Percentiles rank a stretch among this genome's conserved stretches.
Evolutionary conservation across 2,797 vertebrate species (phyloP).

Genomic region (Rhabdomys pumilio): DNA sequence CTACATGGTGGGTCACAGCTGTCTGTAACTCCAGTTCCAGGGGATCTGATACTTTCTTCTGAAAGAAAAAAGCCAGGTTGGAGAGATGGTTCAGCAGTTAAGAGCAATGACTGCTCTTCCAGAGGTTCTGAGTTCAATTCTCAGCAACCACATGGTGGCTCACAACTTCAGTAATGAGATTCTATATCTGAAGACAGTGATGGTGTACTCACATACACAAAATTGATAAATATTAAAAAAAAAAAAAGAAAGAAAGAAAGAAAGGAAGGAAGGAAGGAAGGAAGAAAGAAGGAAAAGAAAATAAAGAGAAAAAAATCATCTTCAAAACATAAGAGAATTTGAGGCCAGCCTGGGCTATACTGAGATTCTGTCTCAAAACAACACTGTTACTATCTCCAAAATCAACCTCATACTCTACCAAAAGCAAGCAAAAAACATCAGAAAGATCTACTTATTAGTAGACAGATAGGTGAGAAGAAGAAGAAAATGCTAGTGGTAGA

Average conservation of each 20-base stretch:
- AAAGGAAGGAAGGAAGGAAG: no score
- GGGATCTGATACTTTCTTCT: neutral
- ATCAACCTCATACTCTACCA: neutral
- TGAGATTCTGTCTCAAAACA: neutral
- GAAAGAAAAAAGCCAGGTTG: neutral
- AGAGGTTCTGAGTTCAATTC: neutral
- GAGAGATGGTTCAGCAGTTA: neutral
- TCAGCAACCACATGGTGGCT: neutral
- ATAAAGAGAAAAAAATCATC: neutral
- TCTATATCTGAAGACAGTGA: neutral
- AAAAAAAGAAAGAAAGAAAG: no score
- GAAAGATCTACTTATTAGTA: neutral
- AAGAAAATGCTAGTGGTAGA: neutral
- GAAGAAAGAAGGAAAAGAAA: no score
- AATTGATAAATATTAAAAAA: neutral
- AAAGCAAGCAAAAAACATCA: neutral
- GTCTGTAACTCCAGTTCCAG: neutral
- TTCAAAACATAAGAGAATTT: neutral
- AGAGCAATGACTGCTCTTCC: neutral
- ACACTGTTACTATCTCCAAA: neutral
- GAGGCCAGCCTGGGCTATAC: neutral
- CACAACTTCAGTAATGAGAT: neutral
- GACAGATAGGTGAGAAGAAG: neutral
- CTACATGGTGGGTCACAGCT: neutral
- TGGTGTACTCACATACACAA: neutral